Evolutionary conservation across 2,888 invertebrate genomes (phyloP), one percentile per base, ranked within the genome.

Genomic region (Phragmatobia fuliginosa): DNA sequence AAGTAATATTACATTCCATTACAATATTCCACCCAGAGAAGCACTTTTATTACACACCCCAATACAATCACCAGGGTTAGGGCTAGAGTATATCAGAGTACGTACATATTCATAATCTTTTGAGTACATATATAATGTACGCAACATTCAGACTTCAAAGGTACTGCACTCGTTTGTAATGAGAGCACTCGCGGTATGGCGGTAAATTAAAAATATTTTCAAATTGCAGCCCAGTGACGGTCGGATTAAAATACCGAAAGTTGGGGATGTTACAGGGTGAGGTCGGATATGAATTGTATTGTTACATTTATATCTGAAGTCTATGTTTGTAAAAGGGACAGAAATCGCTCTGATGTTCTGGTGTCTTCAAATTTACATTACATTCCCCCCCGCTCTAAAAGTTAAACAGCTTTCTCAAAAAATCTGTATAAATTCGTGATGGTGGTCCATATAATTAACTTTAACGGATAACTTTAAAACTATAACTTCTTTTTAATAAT

Each of bases 121-220:
- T 28, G 36, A 65, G 68, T 67, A 75, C 66, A 71, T 75, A 71
- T 67, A 77, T 77, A 77, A 81, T 72, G 73, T 77, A 70, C 65
- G 32, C 63, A 68, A 38, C 82, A 81, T 78, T 81, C 81, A 78
- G 81, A 89, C 89, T 85, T 91, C 90, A 90, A 91, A 91, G 88
- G 86, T 83, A 77, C 63, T 73, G 78, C 81, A 81, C 77, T 78
- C 78, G 82, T 65, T 66, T 79, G 83, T 87, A 88, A 88, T 88
- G 88, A 88, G 88, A 90, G 88, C 84, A 86, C 88, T 81, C 67
- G 75, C 70, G 67, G 71, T 49, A 71, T 79, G 79, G 83, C 78
- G 85, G 83, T 86, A 88, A 89, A 91, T 91, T 90, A 90, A 90
- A 90, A 91, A 90, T 90, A 91, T 90, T 90, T 90, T 86, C 81